These are phyloP conservation scores for Trissolcus brochymenae DNA, from an alignment of 2,888 invertebrate genomes.

Conservation along the genomic window DNA sequence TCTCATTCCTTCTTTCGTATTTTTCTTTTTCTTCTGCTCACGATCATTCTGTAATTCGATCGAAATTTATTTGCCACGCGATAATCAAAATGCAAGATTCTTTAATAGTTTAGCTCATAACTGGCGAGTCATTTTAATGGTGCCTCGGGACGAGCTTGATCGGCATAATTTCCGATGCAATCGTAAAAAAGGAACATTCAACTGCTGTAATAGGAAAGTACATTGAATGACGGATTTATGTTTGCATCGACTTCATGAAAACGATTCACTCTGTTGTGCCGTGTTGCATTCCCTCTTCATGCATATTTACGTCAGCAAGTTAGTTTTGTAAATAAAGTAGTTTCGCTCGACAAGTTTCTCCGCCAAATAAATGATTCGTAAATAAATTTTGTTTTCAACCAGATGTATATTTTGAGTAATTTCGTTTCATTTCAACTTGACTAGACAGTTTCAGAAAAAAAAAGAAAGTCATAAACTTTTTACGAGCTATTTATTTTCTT, in stretches of 20 bases:
- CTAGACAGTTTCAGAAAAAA: not conserved
- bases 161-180: slow-evolving; percentile 38
- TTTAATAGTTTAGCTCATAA: slow-evolving; percentile 24
- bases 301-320: slow-evolving; percentile 29
- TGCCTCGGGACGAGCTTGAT: slow-evolving; percentile 26
- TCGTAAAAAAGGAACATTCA: slow-evolving; percentile 30
- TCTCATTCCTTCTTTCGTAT: not conserved
- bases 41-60: not conserved
- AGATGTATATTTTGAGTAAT: not conserved
- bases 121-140: slow-evolving; percentile 36
- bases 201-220: slow-evolving; percentile 10
- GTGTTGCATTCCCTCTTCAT: slow-evolving; percentile 18
- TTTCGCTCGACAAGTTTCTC: not conserved
- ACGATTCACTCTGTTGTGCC: slow-evolving; percentile 23
- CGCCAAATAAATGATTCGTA: not conserved
- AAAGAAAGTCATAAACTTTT: too few species aligned
- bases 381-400: too few species aligned
- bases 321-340: slow-evolving; percentile 13
- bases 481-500: too few species aligned
- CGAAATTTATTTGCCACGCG: slow-evolving; percentile 6
- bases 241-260: slow-evolving; percentile 29
- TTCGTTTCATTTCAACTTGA: not conserved
- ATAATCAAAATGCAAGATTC: too few species aligned
- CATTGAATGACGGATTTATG: slow-evolving; percentile 47
- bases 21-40: not conserved